Percentiles rank a stretch among this genome's conserved stretches.
These are phyloP conservation scores for Xenopus borealis DNA, from an alignment of 2,113 vertebrate genomes.

Conservation along the genomic window DNA sequence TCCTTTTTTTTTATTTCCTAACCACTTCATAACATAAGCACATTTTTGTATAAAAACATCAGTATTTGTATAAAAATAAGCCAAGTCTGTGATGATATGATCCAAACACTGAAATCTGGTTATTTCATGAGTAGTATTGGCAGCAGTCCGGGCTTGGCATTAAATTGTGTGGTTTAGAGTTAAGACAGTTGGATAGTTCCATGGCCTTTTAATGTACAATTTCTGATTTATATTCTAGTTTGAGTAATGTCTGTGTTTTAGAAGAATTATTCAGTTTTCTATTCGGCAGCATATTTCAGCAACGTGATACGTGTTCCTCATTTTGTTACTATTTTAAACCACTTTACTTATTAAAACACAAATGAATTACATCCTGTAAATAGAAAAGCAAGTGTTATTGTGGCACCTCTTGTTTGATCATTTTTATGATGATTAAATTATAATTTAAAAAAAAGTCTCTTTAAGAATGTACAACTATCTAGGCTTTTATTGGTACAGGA, in stretches of 20 bases:
- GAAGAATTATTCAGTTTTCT: slow-evolving; percentile 4
- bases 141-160: slow-evolving; percentile 10
- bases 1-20: background rate
- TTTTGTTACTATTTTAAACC: background rate
- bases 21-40: slow-evolving; percentile 5
- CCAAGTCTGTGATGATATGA: slow-evolving; percentile 1
- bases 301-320: background rate
- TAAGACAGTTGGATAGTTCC: slow-evolving; percentile 10
- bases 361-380: background rate
- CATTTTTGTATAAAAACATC: slow-evolving; percentile 15
- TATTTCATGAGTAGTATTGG: slow-evolving; percentile 16
- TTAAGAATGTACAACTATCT: too few species aligned
- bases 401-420: too few species aligned
- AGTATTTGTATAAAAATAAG: slow-evolving; percentile 14
- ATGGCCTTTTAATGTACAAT: slow-evolving; percentile 21
- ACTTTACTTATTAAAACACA: background rate
- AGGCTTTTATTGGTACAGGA: too few species aligned
- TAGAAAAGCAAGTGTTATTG: too few species aligned
- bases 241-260: slow-evolving; percentile 35
- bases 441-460: too few species aligned
- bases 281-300: background rate
- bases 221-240: slow-evolving; percentile 16
- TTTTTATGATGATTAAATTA: too few species aligned
- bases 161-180: slow-evolving; percentile 21
- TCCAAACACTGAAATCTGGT: slow-evolving; percentile 18